Conservation (phyloP, 2,888 invertebrate species). For the Yponomeuta malinellus region DNA sequence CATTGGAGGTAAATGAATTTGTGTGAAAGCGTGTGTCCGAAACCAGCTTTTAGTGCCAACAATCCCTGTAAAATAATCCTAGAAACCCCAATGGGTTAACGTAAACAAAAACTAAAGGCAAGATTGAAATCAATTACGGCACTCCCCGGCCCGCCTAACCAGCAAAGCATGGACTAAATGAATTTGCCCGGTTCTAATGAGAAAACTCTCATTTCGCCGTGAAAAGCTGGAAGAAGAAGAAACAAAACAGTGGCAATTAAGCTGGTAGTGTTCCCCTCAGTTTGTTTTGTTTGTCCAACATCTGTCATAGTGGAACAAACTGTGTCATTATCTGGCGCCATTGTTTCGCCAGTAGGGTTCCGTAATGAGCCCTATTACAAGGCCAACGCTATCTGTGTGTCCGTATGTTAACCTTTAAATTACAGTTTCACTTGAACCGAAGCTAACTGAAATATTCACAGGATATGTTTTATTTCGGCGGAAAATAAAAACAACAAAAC, state of each 20-base stretch:
- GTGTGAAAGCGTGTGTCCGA: too few relatives aligned
- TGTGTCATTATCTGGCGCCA: slow-evolving; percentile 5
- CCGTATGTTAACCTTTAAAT: too few relatives aligned
- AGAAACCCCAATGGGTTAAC: neutral
- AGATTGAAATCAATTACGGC: slow-evolving; percentile 11
- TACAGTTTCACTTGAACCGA: too few relatives aligned
- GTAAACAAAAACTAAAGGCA: slow-evolving; percentile 7
- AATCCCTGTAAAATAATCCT: neutral
- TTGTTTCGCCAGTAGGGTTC: neutral
- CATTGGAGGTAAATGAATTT: too few relatives aligned
- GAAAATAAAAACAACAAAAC: too few relatives aligned
- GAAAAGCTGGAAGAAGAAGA: slow-evolving; percentile 32
- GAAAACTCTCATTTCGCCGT: slow-evolving; percentile 52
- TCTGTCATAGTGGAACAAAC: slow-evolving; percentile 13
- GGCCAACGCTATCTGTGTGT: too few relatives aligned
- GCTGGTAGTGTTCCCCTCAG: slow-evolving; percentile 22
- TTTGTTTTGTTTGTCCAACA: slow-evolving; percentile 10
- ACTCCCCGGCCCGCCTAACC: slow-evolving; percentile 6
- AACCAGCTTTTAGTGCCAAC: neutral
- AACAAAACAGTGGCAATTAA: slow-evolving; percentile 37
- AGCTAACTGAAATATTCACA: too few relatives aligned
- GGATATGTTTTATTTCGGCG: too few relatives aligned
- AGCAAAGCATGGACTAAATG: slow-evolving; percentile 41
- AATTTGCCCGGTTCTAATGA: slow-evolving; percentile 56
- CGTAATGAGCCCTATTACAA: too few relatives aligned